Conservation (phyloP, 2,888 invertebrate genomes). For the Dyspetes luteomarginatus region DNA sequence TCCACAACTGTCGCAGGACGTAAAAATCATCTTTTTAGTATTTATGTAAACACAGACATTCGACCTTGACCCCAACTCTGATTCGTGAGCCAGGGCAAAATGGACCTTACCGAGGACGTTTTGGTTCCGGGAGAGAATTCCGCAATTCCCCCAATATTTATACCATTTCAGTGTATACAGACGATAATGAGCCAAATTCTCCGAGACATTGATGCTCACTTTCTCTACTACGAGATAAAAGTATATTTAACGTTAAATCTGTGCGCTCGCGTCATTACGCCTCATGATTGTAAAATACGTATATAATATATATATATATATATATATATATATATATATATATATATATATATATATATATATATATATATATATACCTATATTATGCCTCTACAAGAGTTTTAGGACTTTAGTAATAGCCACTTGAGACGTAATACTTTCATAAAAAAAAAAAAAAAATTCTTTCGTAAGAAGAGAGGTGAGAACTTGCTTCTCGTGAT, state of each 20-base stretch:
- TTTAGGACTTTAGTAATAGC: constrained; percentile 20
- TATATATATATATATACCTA: neutral
- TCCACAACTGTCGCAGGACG: neutral
- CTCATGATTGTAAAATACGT: neutral
- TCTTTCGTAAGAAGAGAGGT: constrained; percentile 52
- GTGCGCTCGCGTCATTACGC: neutral
- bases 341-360: neutral
- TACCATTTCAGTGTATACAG: neutral
- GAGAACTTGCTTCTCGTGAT: constrained; percentile 24
- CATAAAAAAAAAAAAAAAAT: constrained; percentile 28
- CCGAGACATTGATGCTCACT: constrained; percentile 29
- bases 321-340: constrained; percentile 5
- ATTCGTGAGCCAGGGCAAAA: constrained; percentile 13
- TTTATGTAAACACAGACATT: neutral
- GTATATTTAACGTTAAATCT: constrained; percentile 10
- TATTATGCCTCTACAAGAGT: no score
- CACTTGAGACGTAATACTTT: constrained; percentile 52
- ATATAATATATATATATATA: neutral
- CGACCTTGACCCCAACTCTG: constrained; percentile 41
- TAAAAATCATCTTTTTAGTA: neutral
- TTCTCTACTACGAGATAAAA: constrained; percentile 41
- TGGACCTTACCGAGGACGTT: constrained; percentile 48
- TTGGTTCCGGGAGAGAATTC: constrained; percentile 26
- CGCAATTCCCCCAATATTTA: constrained; percentile 13
- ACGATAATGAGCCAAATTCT: neutral